Base-by-base conservation (phyloP, 2,113 vertebrate species). In the Salvelinus alpinus region DNA sequence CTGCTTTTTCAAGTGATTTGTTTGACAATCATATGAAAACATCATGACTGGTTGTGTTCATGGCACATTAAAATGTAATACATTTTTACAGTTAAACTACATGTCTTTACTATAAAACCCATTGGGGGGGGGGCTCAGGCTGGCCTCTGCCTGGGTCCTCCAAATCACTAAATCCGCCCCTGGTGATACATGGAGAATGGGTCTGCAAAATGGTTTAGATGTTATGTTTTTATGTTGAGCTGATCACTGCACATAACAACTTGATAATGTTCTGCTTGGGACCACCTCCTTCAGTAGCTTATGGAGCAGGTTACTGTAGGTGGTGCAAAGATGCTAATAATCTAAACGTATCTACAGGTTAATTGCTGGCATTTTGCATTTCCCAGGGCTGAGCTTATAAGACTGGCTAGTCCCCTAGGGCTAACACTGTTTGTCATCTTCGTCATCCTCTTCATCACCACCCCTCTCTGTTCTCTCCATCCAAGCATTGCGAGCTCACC, bases 1-100 rank as follows among this genome's bases (percentile, higher is more conserved):
- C 7, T 38, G 9, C 8, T 2, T 44, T 44, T 44, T 44, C 7
- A 44, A 44, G 38, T 9, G 8, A 44, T 44, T 44, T 44, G 38
- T 44, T 44, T 44, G 38, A 44, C 38, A 44, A 44, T 11, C 9
- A 11, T 11, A 34, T 34, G 6, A 34, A 34, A 34, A 34, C 31
- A 5, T 34, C 8, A 51, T 51, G 9, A 14, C 81, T 78, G 76
- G 47, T 77, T 79, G 83, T 78, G 75, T 82, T 48, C 81, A 82
- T 81, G 79, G 74, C 82, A 75, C 77, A 85, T 82, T 80, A 78
- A 89, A 86, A 87, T 84, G 86, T 82, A 91, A 91, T 88, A 77
- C 79, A 82, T 86, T 87, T 62, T 54, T 34, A 20, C 80, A 72
- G 84, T 60, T 83, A 83, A 82, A 81, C 80, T 8, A 38, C 34